Conservation (phyloP, 2,888 invertebrate species). For the Cheiracanthium punctorium region DNA sequence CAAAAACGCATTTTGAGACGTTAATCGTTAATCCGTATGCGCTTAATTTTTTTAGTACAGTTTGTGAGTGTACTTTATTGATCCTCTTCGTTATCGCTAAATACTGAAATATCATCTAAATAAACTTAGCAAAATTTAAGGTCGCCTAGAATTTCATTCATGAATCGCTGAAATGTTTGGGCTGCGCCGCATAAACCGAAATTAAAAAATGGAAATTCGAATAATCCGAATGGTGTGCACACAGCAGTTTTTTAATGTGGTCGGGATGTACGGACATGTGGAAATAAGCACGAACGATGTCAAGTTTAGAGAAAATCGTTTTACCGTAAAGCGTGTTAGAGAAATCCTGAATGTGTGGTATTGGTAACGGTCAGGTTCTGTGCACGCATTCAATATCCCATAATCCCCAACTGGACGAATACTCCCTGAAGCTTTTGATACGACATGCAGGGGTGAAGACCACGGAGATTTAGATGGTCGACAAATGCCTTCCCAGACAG, state of each 20-base stretch:
- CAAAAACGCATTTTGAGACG: background rate
- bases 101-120: constrained; percentile 72
- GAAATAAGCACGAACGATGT: constrained; percentile 71
- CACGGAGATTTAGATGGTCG: background rate
- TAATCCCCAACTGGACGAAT: background rate
- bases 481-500: background rate
- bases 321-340: background rate
- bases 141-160: constrained; percentile 74
- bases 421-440: background rate
- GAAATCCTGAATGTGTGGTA: constrained; percentile 14
- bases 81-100: constrained; percentile 30
- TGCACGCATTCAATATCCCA: background rate
- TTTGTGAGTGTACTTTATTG: constrained; percentile 46
- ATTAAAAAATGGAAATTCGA: constrained; percentile 74
- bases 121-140: constrained; percentile 73
- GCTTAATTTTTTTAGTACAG: background rate
- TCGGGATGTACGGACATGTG: constrained; percentile 73
- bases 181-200: constrained; percentile 76
- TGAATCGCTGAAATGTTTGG: constrained; percentile 76
- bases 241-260: constrained; percentile 76
- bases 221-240: constrained; percentile 75
- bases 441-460: constrained; percentile 11
- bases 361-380: background rate
- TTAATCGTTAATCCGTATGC: background rate
- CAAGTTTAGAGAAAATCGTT: constrained; percentile 45